phyloP scores from a whole-genome alignment of 2,888 invertebrate genomes.

The Clepsis dumicolana region DNA sequence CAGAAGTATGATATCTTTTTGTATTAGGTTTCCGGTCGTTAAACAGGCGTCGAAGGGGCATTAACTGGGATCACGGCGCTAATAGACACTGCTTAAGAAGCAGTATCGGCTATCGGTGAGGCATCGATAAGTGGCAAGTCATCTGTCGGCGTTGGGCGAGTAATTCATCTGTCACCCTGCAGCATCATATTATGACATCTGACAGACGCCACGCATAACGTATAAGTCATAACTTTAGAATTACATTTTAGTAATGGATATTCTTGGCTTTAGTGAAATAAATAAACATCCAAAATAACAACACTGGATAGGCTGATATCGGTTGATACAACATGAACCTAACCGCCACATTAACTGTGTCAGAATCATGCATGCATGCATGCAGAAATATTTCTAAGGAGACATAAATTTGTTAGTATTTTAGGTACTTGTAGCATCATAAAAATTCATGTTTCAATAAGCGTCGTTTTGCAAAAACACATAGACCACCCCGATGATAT shows the following conservation, averaged over 20 bases:
- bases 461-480: conserved; percentile 21
- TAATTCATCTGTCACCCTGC: conserved; percentile 69
- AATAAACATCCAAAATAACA: background rate
- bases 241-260: conserved; percentile 12
- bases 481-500: conserved; percentile 46
- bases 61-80: conserved; percentile 35
- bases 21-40: conserved; percentile 41
- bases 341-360: background rate
- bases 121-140: conserved; percentile 62
- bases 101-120: conserved; percentile 56
- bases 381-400: background rate
- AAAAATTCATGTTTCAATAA: conserved; percentile 33
- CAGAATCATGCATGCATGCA: background rate
- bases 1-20: conserved; percentile 33
- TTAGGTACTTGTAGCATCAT: conserved; percentile 14
- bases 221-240: conserved; percentile 27
- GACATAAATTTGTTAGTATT: background rate
- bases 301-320: background rate
- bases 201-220: conserved; percentile 34
- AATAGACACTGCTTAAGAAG: conserved; percentile 49
- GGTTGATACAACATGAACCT: background rate
- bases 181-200: conserved; percentile 56
- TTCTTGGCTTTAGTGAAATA: background rate
- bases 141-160: conserved; percentile 64
- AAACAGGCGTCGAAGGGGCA: conserved; percentile 36